Base-by-base conservation (phyloP, 2,888 invertebrate species). In the Selenia dentaria region DNA sequence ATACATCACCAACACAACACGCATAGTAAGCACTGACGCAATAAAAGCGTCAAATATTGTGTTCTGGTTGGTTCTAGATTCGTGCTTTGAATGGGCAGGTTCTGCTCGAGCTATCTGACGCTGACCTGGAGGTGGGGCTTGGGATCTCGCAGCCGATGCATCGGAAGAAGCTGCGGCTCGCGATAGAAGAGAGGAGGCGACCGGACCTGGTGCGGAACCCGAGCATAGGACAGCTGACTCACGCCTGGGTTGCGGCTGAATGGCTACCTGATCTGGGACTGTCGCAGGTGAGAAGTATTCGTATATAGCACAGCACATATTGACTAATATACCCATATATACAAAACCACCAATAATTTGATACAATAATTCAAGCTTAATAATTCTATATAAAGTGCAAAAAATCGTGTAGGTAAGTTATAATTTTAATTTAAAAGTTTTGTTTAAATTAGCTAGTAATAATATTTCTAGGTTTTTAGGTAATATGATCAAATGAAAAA, bases 81-180 rank as follows among this genome's bases (percentile, higher is more conserved):
- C 92, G 92, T 92, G 92, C 92, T 92, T 92, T 93, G 89, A 92
- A 92, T 92, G 92, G 92, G 77, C 92, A 96, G 96, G 96, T 98
- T 67, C 92, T 98, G 72, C 93, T 98, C 65, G 98, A 97, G 89
- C 91, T 98, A 70, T 96, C 95, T 74, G 98, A 98, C 77, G 93
- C 95, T 38, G 98, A 98, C 78, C 85, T 98, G 76, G 97, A 97
- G 85, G 95, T 95, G 39, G 97, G 97, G 2, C 90, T 98, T 45
- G 97, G 97, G n/a, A 94, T 98, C 64, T 92, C 94, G 41, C 97
- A 98, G 91, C 96, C 97, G 27, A 95, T 98, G 94, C 98, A 98
- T 79, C 93, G 97, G 67, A 97, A 97, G 86, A 98, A 98, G 79
- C 90, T 98, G 51, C 92, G 98, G 34, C 92, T 98, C 64, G 98